Evolutionary conservation across 2,888 invertebrate genomes (phyloP), one percentile per base, ranked within the genome.

Genomic region (Cyrtodaria siliqua): DNA sequence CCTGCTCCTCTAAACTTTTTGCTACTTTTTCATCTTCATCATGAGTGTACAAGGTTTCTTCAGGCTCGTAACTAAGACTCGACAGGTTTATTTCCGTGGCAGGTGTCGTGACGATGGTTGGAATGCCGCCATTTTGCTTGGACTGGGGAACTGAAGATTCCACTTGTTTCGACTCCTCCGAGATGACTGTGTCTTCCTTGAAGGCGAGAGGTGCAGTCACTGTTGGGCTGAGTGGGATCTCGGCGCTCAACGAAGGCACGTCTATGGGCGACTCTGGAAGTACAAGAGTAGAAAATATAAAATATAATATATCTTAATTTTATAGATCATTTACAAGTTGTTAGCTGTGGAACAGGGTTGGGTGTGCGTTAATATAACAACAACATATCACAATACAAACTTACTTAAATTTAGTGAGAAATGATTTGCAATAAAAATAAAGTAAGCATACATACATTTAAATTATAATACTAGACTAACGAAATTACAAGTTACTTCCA

Each of bases 1-100:
- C 82, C 79, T 90, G 88, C n/a, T 89, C 88, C 52, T 90, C 90
- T 57, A 90, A 74, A 24, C 85, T 84, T 12, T 88, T 89, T 2
- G 73, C 71, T 8, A 56, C 68, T 23, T 77, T 79, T 4, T 78
- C 82, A 53, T 83, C 84, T 33, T 85, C 80, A 14, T 87, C 87
- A 20, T 86, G 78, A 2, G 83, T 84, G 6, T 83, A 82, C 4
- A 84, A 80, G 4, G 85, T 84, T 14, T 72, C 67, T 59, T 86
- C 81, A 2, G 86, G 86, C n/a, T 86, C 79, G 72, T 87, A 86
- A 18, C 74, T 62, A 67, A 78, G 66, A 59, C 76, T 70, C 24
- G 70, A 79, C 49, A 60, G 50, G 4, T 69, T 55, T 12, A 61
- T 33, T 12, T 56, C 49, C 38, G 66, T 57, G 18, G 67, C 63